Conservation (phyloP, 1,140 invertebrate genomes). For the Spodoptera litura region DNA sequence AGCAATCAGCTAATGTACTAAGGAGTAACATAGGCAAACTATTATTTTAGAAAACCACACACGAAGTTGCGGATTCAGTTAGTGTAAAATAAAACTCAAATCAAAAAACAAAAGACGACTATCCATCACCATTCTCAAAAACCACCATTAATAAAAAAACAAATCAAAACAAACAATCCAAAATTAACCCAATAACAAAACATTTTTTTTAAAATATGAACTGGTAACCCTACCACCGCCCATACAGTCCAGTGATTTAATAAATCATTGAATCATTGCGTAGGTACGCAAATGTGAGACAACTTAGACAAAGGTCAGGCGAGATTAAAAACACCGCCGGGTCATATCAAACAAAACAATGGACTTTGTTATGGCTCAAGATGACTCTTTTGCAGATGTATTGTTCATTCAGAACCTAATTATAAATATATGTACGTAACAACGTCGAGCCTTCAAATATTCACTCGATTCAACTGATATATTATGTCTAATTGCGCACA, state of each 20-base stretch:
- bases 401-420: slow-evolving; percentile 49
- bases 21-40: too few relatives aligned
- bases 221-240: slow-evolving; percentile 30
- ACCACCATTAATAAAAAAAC: too few relatives aligned
- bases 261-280: slow-evolving; percentile 52
- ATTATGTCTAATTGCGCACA: not conserved
- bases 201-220: not conserved
- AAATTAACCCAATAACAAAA: not conserved
- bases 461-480: not conserved
- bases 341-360: slow-evolving; percentile 50
- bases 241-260: slow-evolving; percentile 44
- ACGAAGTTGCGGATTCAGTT: too few relatives aligned
- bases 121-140: too few relatives aligned
- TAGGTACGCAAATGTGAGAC: slow-evolving; percentile 53
- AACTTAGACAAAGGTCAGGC: slow-evolving; percentile 54
- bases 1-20: too few relatives aligned
- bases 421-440: slow-evolving; percentile 40
- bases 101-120: too few relatives aligned
- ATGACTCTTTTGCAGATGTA: slow-evolving; percentile 40
- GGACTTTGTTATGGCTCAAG: slow-evolving; percentile 49
- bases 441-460: slow-evolving; percentile 34
- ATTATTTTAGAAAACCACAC: too few relatives aligned
- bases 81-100: too few relatives aligned
- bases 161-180: not conserved
- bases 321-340: slow-evolving; percentile 54